Conservation (phyloP, 2,113 vertebrate species). For the Nibea albiflora region DNA sequence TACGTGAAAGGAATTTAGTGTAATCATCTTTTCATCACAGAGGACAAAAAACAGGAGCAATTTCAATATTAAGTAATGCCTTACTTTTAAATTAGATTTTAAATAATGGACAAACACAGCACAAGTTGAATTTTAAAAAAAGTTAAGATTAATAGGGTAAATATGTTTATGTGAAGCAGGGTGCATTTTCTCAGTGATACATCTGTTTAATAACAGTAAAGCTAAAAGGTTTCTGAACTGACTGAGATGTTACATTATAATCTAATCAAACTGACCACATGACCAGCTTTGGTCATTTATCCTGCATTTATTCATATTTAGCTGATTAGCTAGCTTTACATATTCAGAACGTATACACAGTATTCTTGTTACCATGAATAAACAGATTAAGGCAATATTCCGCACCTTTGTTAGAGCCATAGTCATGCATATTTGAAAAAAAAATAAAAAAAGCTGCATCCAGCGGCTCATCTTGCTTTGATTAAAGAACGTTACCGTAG, state of each 20-base stretch:
- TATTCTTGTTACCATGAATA: constrained; percentile 48
- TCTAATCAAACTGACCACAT: constrained; percentile 12
- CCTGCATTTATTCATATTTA: constrained; percentile 25
- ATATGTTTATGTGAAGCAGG: background rate
- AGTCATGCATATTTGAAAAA: background rate
- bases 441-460: too few species aligned
- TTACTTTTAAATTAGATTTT: background rate
- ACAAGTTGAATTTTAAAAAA: background rate
- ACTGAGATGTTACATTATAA: constrained; percentile 1
- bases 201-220: background rate
- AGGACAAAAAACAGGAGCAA: background rate
- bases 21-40: too few species aligned
- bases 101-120: background rate
- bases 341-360: constrained; percentile 16
- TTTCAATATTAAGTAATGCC: background rate
- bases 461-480: too few species aligned
- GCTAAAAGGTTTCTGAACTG: background rate
- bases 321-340: constrained; percentile 40
- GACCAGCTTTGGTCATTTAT: constrained; percentile 22
- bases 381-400: constrained; percentile 35
- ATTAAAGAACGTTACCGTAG: too few species aligned
- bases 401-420: constrained; percentile 7
- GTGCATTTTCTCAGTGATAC: background rate
- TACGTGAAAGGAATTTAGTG: too few species aligned
- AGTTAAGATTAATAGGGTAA: too few species aligned